These are phyloP conservation scores for Psammodynastes pulverulentus DNA, from an alignment of 2,113 vertebrate genomes.

Conservation along the genomic window DNA sequence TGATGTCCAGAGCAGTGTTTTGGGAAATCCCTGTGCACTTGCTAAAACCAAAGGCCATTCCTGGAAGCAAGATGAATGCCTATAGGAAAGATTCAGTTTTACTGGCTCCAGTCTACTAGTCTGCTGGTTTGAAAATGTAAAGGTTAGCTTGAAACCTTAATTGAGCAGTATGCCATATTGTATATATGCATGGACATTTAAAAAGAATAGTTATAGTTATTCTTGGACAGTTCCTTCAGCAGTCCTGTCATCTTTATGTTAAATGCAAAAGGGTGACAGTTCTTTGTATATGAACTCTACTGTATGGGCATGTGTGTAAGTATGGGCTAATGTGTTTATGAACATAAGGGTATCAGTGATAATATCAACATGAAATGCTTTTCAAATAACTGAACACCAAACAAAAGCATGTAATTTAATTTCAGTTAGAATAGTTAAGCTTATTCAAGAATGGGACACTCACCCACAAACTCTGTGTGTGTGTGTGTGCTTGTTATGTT, in stretches of 20 bases:
- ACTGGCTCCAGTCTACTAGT: not conserved
- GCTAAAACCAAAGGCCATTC: not conserved
- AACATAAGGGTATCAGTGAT: conserved; percentile 31
- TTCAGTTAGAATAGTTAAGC: conserved; percentile 65
- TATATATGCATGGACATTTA: conserved; percentile 3
- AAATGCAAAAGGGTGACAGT: conserved; percentile 21
- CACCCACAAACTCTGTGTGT: conserved; percentile 30
- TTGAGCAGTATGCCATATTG: conserved; percentile 25
- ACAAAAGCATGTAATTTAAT: conserved; percentile 61
- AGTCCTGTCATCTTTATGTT: conserved; percentile 19
- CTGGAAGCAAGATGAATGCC: not conserved
- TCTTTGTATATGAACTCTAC: conserved; percentile 21
- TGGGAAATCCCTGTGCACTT: rapidly evolving
- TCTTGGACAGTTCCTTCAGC: not conserved
- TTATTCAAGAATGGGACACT: conserved; percentile 46
- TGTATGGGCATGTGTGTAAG: not conserved
- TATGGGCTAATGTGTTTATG: not conserved
- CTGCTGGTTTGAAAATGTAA: conserved; percentile 6
- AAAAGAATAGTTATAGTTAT: not conserved
- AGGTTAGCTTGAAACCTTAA: conserved; percentile 29
- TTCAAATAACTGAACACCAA: conserved; percentile 50
- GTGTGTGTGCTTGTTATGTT: conserved; percentile 5
- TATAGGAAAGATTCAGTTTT: rapidly evolving
- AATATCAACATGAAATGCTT: conserved; percentile 52
- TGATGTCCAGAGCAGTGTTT: rapidly evolving